Evolutionary conservation across 1,140 invertebrate genomes (phyloP).

Genomic region (Lucilia sericata): DNA sequence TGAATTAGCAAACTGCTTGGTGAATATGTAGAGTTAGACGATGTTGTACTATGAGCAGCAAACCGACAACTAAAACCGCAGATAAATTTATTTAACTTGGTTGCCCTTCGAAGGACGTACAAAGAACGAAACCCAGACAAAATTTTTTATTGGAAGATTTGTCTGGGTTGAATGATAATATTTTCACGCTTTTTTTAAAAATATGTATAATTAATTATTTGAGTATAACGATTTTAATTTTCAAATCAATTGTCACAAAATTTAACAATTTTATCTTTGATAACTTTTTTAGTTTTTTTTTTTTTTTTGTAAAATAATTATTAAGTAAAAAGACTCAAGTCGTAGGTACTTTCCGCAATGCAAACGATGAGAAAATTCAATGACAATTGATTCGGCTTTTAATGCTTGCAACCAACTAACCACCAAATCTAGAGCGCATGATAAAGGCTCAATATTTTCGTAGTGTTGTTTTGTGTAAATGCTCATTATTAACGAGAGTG

Average conservation of each 20-base stretch:
- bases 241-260: not conserved
- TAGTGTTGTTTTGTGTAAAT: not conserved
- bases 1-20: not conserved
- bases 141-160: not conserved
- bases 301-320: not conserved
- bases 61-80: not conserved
- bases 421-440: constrained; percentile 1
- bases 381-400: constrained; percentile 8
- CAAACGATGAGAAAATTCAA: not conserved
- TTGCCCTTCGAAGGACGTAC: not conserved
- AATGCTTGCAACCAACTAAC: not conserved
- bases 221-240: not conserved
- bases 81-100: not conserved
- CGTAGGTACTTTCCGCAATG: not conserved
- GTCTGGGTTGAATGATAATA: not conserved
- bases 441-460: not conserved
- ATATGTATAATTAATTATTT: not conserved
- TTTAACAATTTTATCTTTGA: not conserved
- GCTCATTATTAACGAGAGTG: not conserved
- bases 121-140: constrained; percentile 3
- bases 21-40: not conserved
- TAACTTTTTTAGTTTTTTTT: not conserved
- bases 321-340: not conserved
- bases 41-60: not conserved
- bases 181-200: not conserved